Evolutionary conservation across 2,797 vertebrate species (phyloP).

Genomic region (Enteromius afrohamiltoni): DNA sequence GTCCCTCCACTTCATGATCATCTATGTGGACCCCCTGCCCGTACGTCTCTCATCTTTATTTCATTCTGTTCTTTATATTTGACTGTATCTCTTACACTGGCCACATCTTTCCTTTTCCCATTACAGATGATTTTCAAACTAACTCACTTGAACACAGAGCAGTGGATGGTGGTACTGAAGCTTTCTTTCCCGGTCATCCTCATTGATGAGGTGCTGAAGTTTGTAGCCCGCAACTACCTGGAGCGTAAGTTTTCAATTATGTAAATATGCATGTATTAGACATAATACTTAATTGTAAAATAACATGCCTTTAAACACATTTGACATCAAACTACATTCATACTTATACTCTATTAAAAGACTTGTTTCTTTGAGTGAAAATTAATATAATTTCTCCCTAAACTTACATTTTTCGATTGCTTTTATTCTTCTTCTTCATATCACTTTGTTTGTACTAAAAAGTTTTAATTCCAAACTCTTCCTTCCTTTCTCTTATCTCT

Average conservation of each 20-base stretch:
- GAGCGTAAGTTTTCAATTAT: conserved; percentile 79
- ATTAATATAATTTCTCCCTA: background rate
- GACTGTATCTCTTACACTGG: background rate
- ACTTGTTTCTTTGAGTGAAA: background rate
- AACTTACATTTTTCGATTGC: background rate
- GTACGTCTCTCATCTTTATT: conserved; percentile 73
- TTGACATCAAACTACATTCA: conserved; percentile 10
- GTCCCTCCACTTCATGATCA: conserved; percentile 96
- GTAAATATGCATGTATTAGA: background rate
- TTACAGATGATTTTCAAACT: conserved; percentile 92
- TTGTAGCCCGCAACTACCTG: conserved; percentile 88
- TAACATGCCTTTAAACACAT: background rate
- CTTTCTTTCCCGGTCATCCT: conserved; percentile 90
- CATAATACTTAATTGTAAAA: background rate
- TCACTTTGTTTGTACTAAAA: conserved; percentile 22
- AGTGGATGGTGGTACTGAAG: conserved; percentile 90
- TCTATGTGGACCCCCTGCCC: conserved; percentile 92
- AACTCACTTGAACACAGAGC: conserved; percentile 75
- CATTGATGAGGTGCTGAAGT: conserved; percentile 91
- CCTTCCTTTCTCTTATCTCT: conserved; percentile 41
- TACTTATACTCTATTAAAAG: background rate
- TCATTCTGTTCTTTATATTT: conserved; percentile 6
- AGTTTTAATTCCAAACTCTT: conserved; percentile 38
- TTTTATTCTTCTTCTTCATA: background rate
- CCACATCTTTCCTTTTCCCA: background rate